Conservation (phyloP, 30 jellyfish, hydroid and myxozoan species). For the Phacellophora camtschatica region DNA sequence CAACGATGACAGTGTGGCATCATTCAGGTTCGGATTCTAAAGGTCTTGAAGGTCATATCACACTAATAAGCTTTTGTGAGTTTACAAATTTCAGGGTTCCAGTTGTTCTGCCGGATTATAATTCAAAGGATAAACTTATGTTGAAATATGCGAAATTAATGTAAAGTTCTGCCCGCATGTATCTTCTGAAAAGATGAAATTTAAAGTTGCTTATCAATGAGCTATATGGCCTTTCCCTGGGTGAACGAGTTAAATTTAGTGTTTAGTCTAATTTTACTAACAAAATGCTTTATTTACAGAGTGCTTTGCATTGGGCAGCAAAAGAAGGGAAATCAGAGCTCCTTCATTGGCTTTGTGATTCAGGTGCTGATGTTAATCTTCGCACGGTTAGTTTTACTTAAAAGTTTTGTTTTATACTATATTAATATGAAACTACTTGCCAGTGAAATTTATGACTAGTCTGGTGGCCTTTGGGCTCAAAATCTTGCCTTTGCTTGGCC, state of each 20-base stretch:
- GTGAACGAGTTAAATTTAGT: too few species aligned
- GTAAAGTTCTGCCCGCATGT: too few species aligned
- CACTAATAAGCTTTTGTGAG: background rate
- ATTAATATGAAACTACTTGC: too few species aligned
- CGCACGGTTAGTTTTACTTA: constrained; percentile 33
- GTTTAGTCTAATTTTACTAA: too few species aligned
- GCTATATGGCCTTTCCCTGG: too few species aligned
- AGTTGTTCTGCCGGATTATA: background rate
- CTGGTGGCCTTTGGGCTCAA: too few species aligned
- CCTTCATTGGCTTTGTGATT: constrained; percentile 67
- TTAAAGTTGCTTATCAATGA: too few species aligned
- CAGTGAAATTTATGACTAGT: too few species aligned
- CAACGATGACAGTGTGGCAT: background rate
- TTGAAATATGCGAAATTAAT: too few species aligned
- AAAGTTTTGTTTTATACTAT: background rate
- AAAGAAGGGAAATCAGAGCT: constrained; percentile 66
- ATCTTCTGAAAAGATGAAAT: too few species aligned
- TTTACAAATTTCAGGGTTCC: background rate
- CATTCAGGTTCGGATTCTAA: background rate
- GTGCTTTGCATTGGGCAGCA: constrained; percentile 83
- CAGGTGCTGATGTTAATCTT: constrained; percentile 62
- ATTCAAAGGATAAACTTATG: too few species aligned
- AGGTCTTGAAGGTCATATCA: background rate
- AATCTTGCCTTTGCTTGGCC: too few species aligned
- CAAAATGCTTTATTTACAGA: constrained; percentile 27